Evolutionary conservation across 1,140 invertebrate genomes (phyloP), one percentile per base, ranked within the genome.

Genomic region (Colletes gigas): DNA sequence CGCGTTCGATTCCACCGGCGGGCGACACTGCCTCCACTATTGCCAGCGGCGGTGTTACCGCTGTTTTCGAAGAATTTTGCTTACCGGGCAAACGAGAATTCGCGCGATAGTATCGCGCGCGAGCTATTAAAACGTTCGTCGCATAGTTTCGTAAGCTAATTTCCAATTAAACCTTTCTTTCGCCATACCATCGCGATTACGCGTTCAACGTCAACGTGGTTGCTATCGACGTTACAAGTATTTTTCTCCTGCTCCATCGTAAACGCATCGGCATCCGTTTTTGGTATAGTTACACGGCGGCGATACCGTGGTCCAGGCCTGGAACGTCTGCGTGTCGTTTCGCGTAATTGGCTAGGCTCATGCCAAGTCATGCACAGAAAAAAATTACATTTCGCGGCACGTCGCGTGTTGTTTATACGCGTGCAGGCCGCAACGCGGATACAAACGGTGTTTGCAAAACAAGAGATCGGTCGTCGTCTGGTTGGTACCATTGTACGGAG

Each of bases 311-410:
- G 68, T 15, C 0, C 19, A 19, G n/a, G 50, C 67, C 54, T 14
- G 12, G 59, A 12, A 14, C 41, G 21, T 47, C 52, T 10, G 41
- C 67, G 44, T 63, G 41, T 54, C 50, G 69, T 82, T 82, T 83
- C 79, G 79, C 80, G 57, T 82, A 86, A 86, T 85, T 85, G 83
- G 70, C 84, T 72, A 57, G 74, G 60, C 74, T 83, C 62, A 85
- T 86, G 84, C 83, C 80, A 44, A 62, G 80, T 82, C 84, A 86
- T 83, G 84, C 83, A 65, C 80, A 44, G 19, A 19, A 63, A 74
- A 78, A 79, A 85, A 85, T 76, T 82, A 82, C 72, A 69, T 85
- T 83, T 72, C 83, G 78, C 85, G 72, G 71, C 75, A 77, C 72
- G 76, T 52, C 70, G 82, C 76, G 30, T 19, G 80, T 88, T 89